Evolutionary conservation across 2,797 vertebrate species (phyloP), one percentile per base, ranked within the genome.

Genomic region (Syndactyla subalaris): DNA sequence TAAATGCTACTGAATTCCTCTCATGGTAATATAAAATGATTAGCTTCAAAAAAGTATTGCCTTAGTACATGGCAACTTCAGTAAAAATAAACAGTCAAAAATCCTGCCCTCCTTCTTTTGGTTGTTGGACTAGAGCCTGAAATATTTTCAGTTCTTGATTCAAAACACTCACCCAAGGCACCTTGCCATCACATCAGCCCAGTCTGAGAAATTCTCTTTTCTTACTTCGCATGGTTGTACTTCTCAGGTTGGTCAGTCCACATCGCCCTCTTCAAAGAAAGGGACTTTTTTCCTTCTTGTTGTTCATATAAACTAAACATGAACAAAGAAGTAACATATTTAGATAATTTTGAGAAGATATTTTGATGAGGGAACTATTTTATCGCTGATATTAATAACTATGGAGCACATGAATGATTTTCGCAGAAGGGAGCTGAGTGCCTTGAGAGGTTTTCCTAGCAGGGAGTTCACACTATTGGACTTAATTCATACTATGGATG

Each of bases 141-240:
- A 57, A 3, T 5, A 36, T 48, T 76, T 68, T 68, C 54, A 59
- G n/a, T 48, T 12, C 9, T n/a, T 62, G 1, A n/a, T 58, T 71
- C 38, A 63, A 61, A 49, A 48, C 16, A 6, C 2, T 52, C 43
- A 41, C 1, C 6, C 7, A 24, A 52, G 12, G 3, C 6, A 62
- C 5, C 4, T 58, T 66, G 18, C 10, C 7, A 45, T 46, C 20
- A 29, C 15, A 74, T 21, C 16, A 76, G 12, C 10, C 24, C 6
- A 24, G 19, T 29, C 12, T 75, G 19, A 81, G 36, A 75, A 78
- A 52, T 30, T n/a, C 6, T 45, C 2, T 32, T 55, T 68, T 30
- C 10, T 75, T 74, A 23, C 10, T 85, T 20, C 49, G 3, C 4
- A 21, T 12, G 13, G 11, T 49, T 0, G 0, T 29, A 39, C 5